Base-by-base conservation (phyloP, 1,140 invertebrate genomes). In the Meloidogyne exigua region DNA sequence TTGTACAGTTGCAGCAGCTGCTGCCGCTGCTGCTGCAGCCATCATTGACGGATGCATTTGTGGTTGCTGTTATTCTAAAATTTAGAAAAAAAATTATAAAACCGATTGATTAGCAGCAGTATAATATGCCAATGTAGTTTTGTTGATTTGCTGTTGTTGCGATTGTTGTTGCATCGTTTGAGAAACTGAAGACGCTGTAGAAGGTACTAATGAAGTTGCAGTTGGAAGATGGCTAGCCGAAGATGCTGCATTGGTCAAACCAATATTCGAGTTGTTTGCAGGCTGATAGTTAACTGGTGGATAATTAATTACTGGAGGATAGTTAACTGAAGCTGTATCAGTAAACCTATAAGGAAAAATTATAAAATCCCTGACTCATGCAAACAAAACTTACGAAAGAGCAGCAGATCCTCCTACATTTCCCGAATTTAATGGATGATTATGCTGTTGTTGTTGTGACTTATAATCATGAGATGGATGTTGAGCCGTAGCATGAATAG, bases 291-390 rank as follows among this genome's bases (percentile, higher is more conserved):
- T 73, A 32, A 73, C 57, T 15, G 4, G 36, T 9, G 36, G 9
- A 39, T 7, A 39, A 10, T 39, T 39, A 39, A n/a, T n/a, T n/a
- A 39, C 36, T 39, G 36, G 36, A 73, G 72, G 72, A 65, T 64
- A 73, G 12, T 73, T 73, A 28, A 73, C 72, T 15, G 72, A 73
- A 26, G 42, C 72, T 7, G 72, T 28, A 13, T 64, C 72, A 26
- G 72, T 57, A 36, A 73, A 73, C 4, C 72, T 73, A 21, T 42
- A 44, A 28, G 4, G 5, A 13, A 39, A 7, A 10, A 18, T 1
- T 15, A n/a, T n/a, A 57, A 44, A 21, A 25, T 28, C 5, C 1
- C n/a, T n/a, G n/a, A 2, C 39, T 0, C 11, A 32, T 44, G 3
- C 39, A 32, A 18, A 18, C 18, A 36, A 23, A 42, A 67, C 15